Evolutionary conservation across 2,113 vertebrate genomes (phyloP).

Genomic region (Aptenodytes forsteri): DNA sequence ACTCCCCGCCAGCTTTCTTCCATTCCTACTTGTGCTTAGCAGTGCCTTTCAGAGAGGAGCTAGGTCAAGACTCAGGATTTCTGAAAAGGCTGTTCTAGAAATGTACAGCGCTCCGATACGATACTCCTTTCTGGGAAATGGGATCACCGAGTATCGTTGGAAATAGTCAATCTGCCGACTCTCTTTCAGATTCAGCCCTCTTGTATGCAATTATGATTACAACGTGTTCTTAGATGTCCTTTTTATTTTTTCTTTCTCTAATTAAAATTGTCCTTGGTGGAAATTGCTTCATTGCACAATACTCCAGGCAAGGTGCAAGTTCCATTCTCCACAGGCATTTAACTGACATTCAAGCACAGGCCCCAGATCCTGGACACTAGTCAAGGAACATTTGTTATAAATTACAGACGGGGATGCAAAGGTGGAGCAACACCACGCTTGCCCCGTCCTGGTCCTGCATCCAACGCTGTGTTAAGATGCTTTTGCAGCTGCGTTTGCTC

Average conservation of each 20-base stretch:
- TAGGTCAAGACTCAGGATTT: not conserved
- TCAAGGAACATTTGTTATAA: not conserved
- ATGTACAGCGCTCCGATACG: rapidly evolving
- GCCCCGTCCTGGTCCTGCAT: not conserved
- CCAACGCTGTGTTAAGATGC: not conserved
- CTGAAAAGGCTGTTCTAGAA: not conserved
- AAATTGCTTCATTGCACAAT: not conserved
- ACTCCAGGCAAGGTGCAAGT: not conserved
- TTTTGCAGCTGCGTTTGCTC: not conserved
- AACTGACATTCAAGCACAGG: not conserved
- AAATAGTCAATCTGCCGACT: not conserved
- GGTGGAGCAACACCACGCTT: not conserved
- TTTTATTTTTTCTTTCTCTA: not conserved
- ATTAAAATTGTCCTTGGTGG: not conserved
- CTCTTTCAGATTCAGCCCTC: not conserved
- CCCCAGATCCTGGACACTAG: not conserved
- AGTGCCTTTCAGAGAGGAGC: not conserved
- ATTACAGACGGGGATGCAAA: not conserved
- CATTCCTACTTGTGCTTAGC: not conserved
- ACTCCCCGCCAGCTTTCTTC: not conserved
- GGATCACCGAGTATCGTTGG: not conserved
- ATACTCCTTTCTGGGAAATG: not conserved
- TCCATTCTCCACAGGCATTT: not conserved
- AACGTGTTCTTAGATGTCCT: not conserved
- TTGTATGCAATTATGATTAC: not conserved